A percentile compares a stretch with the other conserved stretches of the same genome.
These are phyloP conservation scores for Drosophila multiciliata DNA, from an alignment of 2,888 invertebrate species.

Conservation along the genomic window DNA sequence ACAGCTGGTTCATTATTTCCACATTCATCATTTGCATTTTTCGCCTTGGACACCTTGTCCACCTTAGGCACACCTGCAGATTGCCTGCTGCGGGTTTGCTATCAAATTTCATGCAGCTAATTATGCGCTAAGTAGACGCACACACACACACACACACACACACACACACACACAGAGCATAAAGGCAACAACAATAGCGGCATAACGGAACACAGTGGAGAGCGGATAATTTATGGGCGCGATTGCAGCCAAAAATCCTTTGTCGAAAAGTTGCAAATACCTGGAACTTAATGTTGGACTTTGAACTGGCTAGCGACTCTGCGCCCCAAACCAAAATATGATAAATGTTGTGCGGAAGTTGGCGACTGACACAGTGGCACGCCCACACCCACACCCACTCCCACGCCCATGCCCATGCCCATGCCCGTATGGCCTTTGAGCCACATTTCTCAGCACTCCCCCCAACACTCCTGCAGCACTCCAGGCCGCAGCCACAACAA, in stretches of 20 bases:
- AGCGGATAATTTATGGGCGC: slow-evolving; percentile 72
- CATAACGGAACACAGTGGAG: slow-evolving; percentile 31
- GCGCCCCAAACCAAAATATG: slow-evolving; percentile 61
- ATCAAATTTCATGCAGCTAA: slow-evolving; percentile 76
- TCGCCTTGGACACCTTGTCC: slow-evolving; percentile 38
- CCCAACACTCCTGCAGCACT: not conserved
- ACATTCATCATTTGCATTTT: slow-evolving; percentile 72
- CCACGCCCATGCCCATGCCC: not conserved
- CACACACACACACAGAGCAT: slow-evolving; percentile 13
- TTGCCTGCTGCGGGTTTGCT: slow-evolving; percentile 27
- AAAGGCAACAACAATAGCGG: slow-evolving; percentile 4
- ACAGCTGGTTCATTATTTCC: slow-evolving; percentile 60
- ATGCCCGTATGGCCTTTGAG: slow-evolving; percentile 9
- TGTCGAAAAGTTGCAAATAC: slow-evolving; percentile 81
- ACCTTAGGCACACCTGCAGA: slow-evolving; percentile 5
- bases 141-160: slow-evolving; percentile 33
- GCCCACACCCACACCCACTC: slow-evolving; percentile 3
- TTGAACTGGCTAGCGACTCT: slow-evolving; percentile 66
- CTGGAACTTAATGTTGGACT: slow-evolving; percentile 80
- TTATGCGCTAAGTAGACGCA: slow-evolving; percentile 77
- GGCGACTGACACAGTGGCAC: slow-evolving; percentile 47
- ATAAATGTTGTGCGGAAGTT: slow-evolving; percentile 75
- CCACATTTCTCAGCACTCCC: not conserved
- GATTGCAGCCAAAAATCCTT: slow-evolving; percentile 81
- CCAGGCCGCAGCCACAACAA: slow-evolving; percentile 13